Conservation (phyloP, 2,113 vertebrate species). For the Capreolus pygargus region DNA sequence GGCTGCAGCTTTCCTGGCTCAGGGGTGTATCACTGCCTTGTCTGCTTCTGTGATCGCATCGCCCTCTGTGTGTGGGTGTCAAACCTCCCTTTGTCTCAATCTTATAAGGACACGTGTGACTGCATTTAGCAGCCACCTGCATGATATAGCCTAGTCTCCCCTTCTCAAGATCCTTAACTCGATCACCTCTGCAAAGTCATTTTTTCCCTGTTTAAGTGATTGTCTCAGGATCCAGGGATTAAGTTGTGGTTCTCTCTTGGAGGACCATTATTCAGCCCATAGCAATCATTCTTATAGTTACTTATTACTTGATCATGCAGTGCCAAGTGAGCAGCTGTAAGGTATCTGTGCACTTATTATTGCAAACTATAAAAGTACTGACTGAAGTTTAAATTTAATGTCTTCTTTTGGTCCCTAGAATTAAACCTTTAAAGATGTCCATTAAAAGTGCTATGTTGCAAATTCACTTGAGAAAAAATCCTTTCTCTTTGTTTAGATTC, state of each 20-base stretch:
- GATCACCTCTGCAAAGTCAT: not conserved
- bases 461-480: not conserved
- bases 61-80: not conserved
- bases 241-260: not conserved
- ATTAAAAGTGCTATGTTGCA: not conserved
- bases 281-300: not conserved
- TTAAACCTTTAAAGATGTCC: not conserved
- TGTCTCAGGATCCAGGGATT: not conserved
- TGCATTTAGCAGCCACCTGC: too few species aligned
- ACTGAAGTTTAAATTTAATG: not conserved
- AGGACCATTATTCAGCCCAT: not conserved
- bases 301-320: not conserved
- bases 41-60: not conserved
- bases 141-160: not conserved
- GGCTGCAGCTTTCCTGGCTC: not conserved
- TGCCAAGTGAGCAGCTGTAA: not conserved
- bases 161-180: not conserved
- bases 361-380: not conserved
- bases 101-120: not conserved
- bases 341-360: not conserved
- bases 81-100: not conserved
- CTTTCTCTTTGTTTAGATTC: not conserved
- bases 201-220: not conserved
- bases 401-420: not conserved
- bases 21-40: accelerated